A percentile compares a stretch with the other conserved stretches of the same genome.
Evolutionary conservation across 1,140 invertebrate genomes (phyloP).

Genomic region (Wasmannia auropunctata): DNA sequence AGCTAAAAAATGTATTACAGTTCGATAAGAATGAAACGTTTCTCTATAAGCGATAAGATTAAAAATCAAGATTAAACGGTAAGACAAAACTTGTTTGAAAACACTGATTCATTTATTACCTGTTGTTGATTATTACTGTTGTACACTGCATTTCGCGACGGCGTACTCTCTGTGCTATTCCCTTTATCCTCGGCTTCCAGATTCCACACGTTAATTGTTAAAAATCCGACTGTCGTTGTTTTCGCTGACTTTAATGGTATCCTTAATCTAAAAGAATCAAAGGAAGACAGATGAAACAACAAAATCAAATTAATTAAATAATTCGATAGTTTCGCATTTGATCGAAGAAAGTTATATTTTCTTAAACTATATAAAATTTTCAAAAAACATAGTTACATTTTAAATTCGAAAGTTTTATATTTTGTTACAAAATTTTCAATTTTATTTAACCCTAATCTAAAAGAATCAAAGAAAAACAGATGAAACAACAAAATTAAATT

Average conservation of each 20-base stretch:
- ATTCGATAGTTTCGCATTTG: neutral
- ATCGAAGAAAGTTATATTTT: neutral
- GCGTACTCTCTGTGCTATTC: slow-evolving; percentile 90
- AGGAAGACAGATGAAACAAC: neutral
- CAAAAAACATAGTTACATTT: neutral
- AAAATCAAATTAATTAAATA: neutral
- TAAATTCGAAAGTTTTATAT: neutral
- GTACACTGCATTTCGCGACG: slow-evolving; percentile 85
- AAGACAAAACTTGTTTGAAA: neutral
- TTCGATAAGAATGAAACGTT: neutral
- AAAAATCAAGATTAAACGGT: too few relatives aligned
- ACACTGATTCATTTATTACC: slow-evolving; percentile 31
- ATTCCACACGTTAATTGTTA: slow-evolving; percentile 93
- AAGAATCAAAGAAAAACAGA: slow-evolving; percentile 41
- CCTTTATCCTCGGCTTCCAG: slow-evolving; percentile 91
- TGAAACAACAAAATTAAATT: neutral
- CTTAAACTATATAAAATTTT: neutral
- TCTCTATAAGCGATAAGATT: neutral
- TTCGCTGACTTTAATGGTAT: slow-evolving; percentile 87
- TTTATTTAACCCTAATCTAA: slow-evolving; percentile 84
- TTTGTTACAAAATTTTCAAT: too few relatives aligned
- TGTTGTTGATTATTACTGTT: slow-evolving; percentile 77
- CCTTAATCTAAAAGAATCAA: slow-evolving; percentile 81
- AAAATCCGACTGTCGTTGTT: slow-evolving; percentile 91
- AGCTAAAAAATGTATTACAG: slow-evolving; percentile 78